Percentiles rank a stretch among this genome's conserved stretches.
phyloP scores from a whole-genome alignment of 2,888 invertebrate species.

The Salpingus planirostris region DNA sequence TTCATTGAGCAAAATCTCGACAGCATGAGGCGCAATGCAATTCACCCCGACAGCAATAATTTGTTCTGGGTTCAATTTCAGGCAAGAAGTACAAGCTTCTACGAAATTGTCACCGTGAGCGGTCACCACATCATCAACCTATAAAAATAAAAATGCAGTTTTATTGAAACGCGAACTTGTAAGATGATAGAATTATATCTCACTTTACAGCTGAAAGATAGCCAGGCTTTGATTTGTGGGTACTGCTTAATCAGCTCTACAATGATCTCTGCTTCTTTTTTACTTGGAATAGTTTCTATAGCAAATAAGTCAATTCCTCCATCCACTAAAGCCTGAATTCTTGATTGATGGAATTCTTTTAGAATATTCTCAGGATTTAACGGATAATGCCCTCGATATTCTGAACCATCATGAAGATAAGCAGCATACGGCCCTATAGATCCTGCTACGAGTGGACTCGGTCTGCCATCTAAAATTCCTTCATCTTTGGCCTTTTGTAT shows the following conservation, averaged over 20 bases:
- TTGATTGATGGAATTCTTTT: conserved; percentile 69
- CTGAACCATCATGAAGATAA: conserved; percentile 76
- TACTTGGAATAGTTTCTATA: conserved; percentile 82
- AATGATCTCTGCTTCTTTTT: conserved; percentile 69
- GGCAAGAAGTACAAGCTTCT: conserved; percentile 58
- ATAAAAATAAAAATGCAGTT: conserved; percentile 21
- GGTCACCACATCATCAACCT: conserved; percentile 47
- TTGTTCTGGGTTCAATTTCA: conserved; percentile 46
- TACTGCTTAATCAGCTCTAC: conserved; percentile 66
- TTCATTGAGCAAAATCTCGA: conserved; percentile 48
- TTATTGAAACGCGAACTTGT: neutral
- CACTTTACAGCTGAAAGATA: conserved; percentile 78
- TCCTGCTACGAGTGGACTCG: conserved; percentile 64
- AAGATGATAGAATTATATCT: too few relatives aligned
- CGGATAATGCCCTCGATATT: conserved; percentile 73
- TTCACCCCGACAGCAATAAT: conserved; percentile 80
- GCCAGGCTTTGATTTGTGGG: conserved; percentile 71
- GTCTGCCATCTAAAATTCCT: conserved; percentile 16
- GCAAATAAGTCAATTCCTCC: conserved; percentile 75
- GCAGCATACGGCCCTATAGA: conserved; percentile 89
- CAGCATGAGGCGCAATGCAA: conserved; percentile 60
- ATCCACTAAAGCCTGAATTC: conserved; percentile 63
- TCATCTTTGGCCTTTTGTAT: conserved; percentile 50
- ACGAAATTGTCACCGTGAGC: conserved; percentile 70
- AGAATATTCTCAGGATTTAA: conserved; percentile 50